A percentile compares a stretch with the other conserved stretches of the same genome.
These are phyloP conservation scores for Rhopalosiphum maidis DNA, from an alignment of 1,140 invertebrate species.

Conservation along the genomic window DNA sequence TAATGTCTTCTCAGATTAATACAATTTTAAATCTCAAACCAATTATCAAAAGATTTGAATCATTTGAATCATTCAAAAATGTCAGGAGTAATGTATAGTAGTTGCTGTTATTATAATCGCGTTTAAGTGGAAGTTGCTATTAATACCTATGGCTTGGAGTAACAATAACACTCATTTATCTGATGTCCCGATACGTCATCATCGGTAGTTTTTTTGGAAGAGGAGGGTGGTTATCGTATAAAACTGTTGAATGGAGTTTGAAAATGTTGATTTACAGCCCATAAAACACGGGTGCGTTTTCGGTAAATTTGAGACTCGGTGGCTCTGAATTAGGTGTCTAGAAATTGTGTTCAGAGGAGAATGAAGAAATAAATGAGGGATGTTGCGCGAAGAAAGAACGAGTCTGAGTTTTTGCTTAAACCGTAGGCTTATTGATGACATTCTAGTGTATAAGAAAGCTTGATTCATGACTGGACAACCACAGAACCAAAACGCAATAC, in stretches of 20 bases:
- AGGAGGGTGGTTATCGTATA: not conserved
- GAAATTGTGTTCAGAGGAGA: not conserved
- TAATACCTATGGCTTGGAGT: not conserved
- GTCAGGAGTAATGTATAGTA: not conserved
- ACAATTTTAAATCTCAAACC: not conserved
- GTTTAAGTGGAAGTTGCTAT: not conserved
- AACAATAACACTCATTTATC: not conserved
- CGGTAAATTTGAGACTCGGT: not conserved
- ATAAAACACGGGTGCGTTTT: slow-evolving; percentile 30
- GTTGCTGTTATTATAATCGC: not conserved
- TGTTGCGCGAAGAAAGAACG: not conserved
- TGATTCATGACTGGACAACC: slow-evolving; percentile 47
- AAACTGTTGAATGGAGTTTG: not conserved
- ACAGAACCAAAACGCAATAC: not conserved
- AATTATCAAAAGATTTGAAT: not conserved
- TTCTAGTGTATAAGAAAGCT: slow-evolving; percentile 32
- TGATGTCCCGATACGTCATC: not conserved
- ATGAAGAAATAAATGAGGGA: not conserved
- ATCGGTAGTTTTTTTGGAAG: not conserved
- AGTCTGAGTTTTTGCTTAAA: slow-evolving; percentile 46
- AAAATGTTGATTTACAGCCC: not conserved
- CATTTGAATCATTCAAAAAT: not conserved
- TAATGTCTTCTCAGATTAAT: not conserved
- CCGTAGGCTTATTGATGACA: slow-evolving; percentile 34
- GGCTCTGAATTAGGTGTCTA: not conserved